These are phyloP conservation scores for Albula glossodonta DNA, from an alignment of 2,113 vertebrate species.

Conservation along the genomic window DNA sequence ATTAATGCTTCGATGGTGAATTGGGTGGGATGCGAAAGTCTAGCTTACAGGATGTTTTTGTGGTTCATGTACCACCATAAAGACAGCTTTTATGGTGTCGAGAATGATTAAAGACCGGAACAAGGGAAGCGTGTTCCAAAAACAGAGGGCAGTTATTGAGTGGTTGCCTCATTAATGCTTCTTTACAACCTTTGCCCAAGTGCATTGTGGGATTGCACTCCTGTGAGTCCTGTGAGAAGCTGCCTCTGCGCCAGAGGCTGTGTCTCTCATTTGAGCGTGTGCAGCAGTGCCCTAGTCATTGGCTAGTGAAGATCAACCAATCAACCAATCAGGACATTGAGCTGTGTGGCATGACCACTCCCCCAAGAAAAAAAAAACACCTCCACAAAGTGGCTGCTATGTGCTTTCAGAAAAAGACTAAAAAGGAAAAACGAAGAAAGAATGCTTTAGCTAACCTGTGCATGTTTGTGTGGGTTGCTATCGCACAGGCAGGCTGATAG, in stretches of 20 bases:
- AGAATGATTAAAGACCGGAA: too few species aligned
- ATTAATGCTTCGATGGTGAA: too few species aligned
- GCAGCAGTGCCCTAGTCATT: background rate
- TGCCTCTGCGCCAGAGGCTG: background rate
- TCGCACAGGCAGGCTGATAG: background rate
- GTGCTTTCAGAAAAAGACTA: background rate
- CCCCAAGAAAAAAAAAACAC: background rate
- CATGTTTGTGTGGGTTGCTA: background rate
- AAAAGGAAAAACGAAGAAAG: background rate
- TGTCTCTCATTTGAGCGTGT: background rate
- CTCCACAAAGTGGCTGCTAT: background rate
- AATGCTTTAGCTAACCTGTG: background rate
- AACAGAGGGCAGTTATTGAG: too few species aligned
- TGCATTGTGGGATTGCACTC: too few species aligned
- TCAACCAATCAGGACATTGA: background rate
- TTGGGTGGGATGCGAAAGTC: too few species aligned
- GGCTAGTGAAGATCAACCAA: background rate
- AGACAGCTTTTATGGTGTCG: too few species aligned
- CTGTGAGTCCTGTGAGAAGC: background rate
- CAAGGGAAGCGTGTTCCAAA: too few species aligned
- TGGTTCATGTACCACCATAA: too few species aligned
- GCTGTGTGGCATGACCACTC: background rate
- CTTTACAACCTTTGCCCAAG: too few species aligned
- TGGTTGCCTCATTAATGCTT: too few species aligned
- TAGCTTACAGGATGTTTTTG: too few species aligned